Evolutionary conservation across 2,797 vertebrate genomes (phyloP), one percentile per base, ranked within the genome.

Genomic region (Sibirionetta formosa): DNA sequence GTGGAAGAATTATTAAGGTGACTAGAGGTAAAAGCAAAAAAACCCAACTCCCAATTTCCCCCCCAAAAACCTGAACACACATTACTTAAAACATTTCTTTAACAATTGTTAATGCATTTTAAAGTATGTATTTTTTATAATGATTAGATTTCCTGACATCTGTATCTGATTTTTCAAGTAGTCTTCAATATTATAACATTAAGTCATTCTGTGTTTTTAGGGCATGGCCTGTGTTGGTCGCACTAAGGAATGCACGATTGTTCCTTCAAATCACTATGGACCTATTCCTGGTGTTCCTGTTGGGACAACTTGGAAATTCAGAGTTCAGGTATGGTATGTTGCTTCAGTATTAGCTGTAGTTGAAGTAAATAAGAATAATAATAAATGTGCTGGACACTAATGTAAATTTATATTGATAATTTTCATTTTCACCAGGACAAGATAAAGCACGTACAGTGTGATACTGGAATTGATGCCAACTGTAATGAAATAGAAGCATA

Each of bases 171-270:
- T 89, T 90, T 79, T 11, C 22, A 73, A 82, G 14, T 48, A 48
- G 11, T 50, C 27, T 82, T 89, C 51, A 68, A 6, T 75, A 78
- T 48, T 60, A 7, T 79, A 71, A 64, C 56, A 56, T 18, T 63
- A 61, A 79, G 79, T 65, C 5, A 33, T 73, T 92, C 65, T 90
- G 6, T 88, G 9, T 96, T 95, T 97, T 38, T 94, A 99, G 99
- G 99, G 99, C 65, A 99, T 99, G 99, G 99, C 99, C 70, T 99
- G 99, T 97, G 99, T 99, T 97, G 99, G 99, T 81, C 99, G 99
- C 42, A 99, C 99, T 77, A 99, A 99, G 97, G 99, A 99, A 98
- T 99, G 99, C 97, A 99, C 99, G 79, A 99, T 99, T 95, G 99
- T 99, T 92, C 99, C 99, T 73, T 99, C 99, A 46, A 99, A 99